Percentiles rank a stretch among this genome's conserved stretches.
Conservation (phyloP, 1,140 invertebrate species). For the Drosophila sproati region DNA sequence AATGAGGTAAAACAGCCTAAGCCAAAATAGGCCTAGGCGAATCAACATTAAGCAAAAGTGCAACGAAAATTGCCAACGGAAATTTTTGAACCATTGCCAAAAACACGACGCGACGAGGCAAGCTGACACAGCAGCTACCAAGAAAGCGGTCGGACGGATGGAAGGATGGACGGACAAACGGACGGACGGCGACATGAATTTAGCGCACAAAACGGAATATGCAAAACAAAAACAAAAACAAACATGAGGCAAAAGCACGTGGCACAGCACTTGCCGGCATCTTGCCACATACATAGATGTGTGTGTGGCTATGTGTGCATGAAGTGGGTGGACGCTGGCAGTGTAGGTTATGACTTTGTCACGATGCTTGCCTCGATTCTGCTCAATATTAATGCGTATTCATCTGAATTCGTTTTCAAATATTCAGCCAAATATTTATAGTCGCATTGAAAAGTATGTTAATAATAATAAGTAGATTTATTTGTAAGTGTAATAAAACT, state of each 20-base stretch:
- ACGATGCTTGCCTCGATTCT: constrained; percentile 3
- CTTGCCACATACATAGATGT: constrained; percentile 7
- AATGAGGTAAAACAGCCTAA: constrained; percentile 35
- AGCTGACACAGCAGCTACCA: constrained; percentile 33
- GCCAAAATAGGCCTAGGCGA: constrained; percentile 73
- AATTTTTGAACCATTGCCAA: constrained; percentile 62
- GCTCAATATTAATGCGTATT: neutral
- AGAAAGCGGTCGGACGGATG: neutral
- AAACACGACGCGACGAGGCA: constrained; percentile 53
- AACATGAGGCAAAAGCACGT: constrained; percentile 51
- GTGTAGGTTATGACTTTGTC: constrained; percentile 17
- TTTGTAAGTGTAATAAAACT: too few species aligned
- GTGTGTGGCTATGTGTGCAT: constrained; percentile 7
- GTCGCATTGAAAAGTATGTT: too few species aligned
- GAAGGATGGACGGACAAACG: neutral
- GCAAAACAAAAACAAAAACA: constrained; percentile 62
- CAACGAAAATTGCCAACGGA: constrained; percentile 56
- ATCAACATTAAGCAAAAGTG: constrained; percentile 75
- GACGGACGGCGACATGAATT: constrained; percentile 17
- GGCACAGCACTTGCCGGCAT: constrained; percentile 38
- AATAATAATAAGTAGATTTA: too few species aligned
- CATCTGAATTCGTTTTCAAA: neutral
- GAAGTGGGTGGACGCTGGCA: neutral
- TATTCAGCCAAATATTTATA: too few species aligned
- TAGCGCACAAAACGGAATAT: constrained; percentile 44